Evolutionary conservation across 2,113 vertebrate species (phyloP), one percentile per base, ranked within the genome.

Genomic region (Lagenorhynchus albirostris): DNA sequence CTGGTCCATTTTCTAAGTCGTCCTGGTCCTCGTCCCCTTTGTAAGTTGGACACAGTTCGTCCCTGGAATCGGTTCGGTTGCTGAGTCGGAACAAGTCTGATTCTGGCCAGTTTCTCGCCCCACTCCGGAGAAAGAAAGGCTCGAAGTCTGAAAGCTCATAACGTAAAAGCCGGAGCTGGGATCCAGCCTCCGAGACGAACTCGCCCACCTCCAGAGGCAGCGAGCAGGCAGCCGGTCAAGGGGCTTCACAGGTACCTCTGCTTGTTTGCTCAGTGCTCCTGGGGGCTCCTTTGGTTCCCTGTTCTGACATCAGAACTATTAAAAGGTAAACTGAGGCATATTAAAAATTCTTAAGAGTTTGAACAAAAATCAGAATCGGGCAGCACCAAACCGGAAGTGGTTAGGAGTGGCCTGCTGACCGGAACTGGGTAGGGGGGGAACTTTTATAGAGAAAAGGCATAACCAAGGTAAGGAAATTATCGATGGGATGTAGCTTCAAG

Each of bases 191-290:
- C 9, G 18, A 53, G 60, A 12, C 18, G 26, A 58, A 18, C 36
- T 14, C 18, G 38, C 31, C 58, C 7, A 21, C 20, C 58, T 60
- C 20, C 21, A 60, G 58, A 20, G 79, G 68, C 68, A 2, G 29
- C 3, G 4, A 55, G 76, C 0, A 4, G 11, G 12, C 50, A 0
- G 3, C 50, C 20, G 6, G 12, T 25, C 33, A 3, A 2, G 21
- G 6, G 0, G 14, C 77, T 36, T 36, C 21, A 25, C 21, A 58
- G 77, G 21, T 25, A 1, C 50, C n/a, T 36, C 67, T 68, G 67
- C 65, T 9, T 33, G 31, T 53, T 77, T 20, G 47, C 76, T 53
- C 76, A 2, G 44, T 8, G 38, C 38, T 38, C 38, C 38, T 38
- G 38, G 38, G 38, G 38, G 33, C 33, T 55, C 21, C 31, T 25